These are phyloP conservation scores for Parasteatoda lunata DNA, from an alignment of 2,888 invertebrate species.

Conservation along the genomic window DNA sequence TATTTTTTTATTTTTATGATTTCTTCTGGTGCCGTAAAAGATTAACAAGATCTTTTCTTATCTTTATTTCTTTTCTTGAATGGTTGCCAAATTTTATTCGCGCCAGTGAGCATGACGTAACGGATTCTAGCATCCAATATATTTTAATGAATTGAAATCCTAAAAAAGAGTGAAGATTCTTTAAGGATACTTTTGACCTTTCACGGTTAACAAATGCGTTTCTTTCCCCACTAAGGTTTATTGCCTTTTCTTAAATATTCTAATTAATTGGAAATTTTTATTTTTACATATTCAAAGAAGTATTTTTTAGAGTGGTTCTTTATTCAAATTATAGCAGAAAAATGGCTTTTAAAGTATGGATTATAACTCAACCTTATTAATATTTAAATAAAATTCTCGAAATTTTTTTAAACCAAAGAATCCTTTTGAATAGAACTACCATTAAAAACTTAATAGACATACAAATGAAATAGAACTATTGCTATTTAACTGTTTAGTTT, in stretches of 20 bases:
- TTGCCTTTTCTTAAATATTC: neutral
- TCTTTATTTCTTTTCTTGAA: neutral
- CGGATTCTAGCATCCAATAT: neutral
- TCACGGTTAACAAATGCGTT: neutral
- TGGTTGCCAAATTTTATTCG: conserved; percentile 2
- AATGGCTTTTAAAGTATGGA: too few species aligned
- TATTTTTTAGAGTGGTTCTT: too few species aligned
- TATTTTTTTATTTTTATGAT: too few species aligned
- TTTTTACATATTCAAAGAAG: too few species aligned
- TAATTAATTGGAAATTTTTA: neutral
- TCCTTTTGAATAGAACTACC: too few species aligned
- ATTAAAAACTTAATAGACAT: too few species aligned
- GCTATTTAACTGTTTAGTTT: too few species aligned
- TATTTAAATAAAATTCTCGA: too few species aligned
- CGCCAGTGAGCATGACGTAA: conserved; percentile 5
- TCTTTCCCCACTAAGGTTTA: neutral
- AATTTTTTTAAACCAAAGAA: too few species aligned
- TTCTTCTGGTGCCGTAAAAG: neutral
- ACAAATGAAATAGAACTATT: too few species aligned
- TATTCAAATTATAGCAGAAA: too few species aligned
- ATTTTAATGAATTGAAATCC: conserved; percentile 5
- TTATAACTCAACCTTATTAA: too few species aligned
- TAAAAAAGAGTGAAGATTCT: neutral
- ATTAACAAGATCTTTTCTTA: conserved; percentile 1
- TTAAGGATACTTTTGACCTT: conserved; percentile 1